phyloP scores from a whole-genome alignment of 2,797 vertebrate genomes.

The Gallinago solitaria region DNA sequence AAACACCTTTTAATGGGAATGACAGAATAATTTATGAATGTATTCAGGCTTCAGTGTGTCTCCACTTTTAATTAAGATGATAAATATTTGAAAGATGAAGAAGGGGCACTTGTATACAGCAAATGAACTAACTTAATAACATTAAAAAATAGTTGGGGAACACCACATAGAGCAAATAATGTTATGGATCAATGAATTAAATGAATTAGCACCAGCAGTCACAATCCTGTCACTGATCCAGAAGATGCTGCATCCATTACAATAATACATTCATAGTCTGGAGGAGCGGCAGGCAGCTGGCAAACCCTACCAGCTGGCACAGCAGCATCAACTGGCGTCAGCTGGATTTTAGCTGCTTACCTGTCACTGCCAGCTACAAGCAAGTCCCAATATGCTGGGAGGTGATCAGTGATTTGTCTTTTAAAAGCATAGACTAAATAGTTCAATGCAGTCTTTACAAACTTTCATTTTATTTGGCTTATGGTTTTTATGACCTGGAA shows the following conservation, averaged over 20 bases:
- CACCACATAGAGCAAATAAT: neutral
- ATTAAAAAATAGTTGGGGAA: neutral
- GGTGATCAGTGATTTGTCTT: conserved; percentile 47
- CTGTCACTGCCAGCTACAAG: conserved; percentile 37
- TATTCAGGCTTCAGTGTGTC: neutral
- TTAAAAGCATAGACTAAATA: conserved; percentile 37
- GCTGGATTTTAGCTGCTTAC: conserved; percentile 31
- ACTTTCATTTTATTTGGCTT: conserved; percentile 21
- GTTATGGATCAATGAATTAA: neutral
- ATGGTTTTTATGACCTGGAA: neutral
- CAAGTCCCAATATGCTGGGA: conserved; percentile 5
- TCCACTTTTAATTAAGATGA: neutral
- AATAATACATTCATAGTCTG: neutral
- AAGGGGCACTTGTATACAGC: neutral
- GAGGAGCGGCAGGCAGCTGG: neutral
- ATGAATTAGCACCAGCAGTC: conserved; percentile 12
- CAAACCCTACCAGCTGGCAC: neutral
- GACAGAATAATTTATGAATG: conserved; percentile 2
- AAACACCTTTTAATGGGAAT: conserved; percentile 56
- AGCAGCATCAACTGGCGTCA: neutral
- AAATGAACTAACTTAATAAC: conserved; percentile 23
- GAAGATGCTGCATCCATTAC: conserved; percentile 12
- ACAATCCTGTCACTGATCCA: conserved; percentile 34
- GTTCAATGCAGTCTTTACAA: conserved; percentile 21
- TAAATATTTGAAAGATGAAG: neutral